Base-by-base conservation (phyloP, 2,797 vertebrate genomes). In the Gymnothorax reevesii region DNA sequence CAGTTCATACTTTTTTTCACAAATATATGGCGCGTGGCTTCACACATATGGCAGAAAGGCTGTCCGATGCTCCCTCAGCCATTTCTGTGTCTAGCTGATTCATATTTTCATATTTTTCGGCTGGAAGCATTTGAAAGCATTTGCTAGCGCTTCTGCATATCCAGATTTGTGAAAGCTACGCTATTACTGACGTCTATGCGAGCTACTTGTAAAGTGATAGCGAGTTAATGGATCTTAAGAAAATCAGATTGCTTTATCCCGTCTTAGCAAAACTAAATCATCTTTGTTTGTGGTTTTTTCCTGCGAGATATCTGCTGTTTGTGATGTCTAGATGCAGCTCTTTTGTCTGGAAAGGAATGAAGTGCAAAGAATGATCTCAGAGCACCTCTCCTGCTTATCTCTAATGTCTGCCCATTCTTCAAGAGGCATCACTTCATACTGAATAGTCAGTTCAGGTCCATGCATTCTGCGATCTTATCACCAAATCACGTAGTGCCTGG, bases 11-110 rank as follows among this genome's bases (percentile, higher is more conserved):
- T 69, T 7, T 25, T 42, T 69, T 22, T 86, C 59, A 86, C 79
- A 79, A 79, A 80, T 64, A 42, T 57, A 86, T 80, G 75, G 77
- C 77, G 17, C 60, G 25, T 79, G 52, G 60, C 25, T 75, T 62
- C 60, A 86, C 71, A 80, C 57, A 42, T 62, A 62, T 20, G 57
- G 42, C 75, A 79, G 57, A 17, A 25, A 22, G 77, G 73, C 75
- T 25, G 85, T 33, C 33, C 25, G 60, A 59, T 62, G 9, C 22
- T 49, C 60, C 57, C 17, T 85, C 55, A 22, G 66, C 54, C 54
- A 69, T 69, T 69, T 69, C 64, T 22, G 7, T 25, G n/a, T 20
- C n/a, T 22, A 22, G 64, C n/a, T 25, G n/a, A 22, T 69, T 69
- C 64, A 69, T 7, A 42, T 69, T 22, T 69, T 69, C 64, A 69